Base-by-base conservation (phyloP, 2,113 vertebrate genomes). In the Rhabdomys dilectus region DNA sequence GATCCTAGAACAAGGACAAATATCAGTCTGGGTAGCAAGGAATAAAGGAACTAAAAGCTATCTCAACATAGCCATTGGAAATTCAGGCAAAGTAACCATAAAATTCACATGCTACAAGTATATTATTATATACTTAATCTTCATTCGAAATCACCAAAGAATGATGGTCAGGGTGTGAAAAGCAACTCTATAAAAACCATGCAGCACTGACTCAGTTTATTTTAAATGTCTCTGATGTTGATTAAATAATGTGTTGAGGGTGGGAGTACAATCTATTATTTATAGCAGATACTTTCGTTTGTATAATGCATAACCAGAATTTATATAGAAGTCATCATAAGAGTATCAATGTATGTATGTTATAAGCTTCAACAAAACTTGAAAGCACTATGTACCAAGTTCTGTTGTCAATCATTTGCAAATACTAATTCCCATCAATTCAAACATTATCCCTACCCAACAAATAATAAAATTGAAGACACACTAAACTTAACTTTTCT, bases 331-430 rank as follows among this genome's bases (percentile, higher is more conserved):
- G 56, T 81, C 39, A 5, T 60, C 82, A 51, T 16, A 85, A 34
- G n/a, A 95, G 64, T 82, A 88, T 45, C 72, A 72, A 89, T 15
- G 17, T 1, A 2, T 81, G 45, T 24, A 56, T 29, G 81, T 90
- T 93, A n/a, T 45, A 88, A 92, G 36, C n/a, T 60, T 89, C 73
- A 96, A 96, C 24, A 93, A 88, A 64, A 51, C 60, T 29, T 21
- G 7, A 87, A 51, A 31, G 58, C 53, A 72, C 42, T 42, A 17
- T 76, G 13, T 60, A 5, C n/a, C 36, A 81, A 22, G 36, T 42
- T 81, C 17, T 73, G 5, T 45, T 89, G n/a, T 58, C 75, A 91
- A 60, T 53, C 24, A 78, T 87, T 84, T 70, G 45, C 39, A 93
- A 94, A 82, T 73, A 96, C 51, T 26, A 85, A 89, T 4, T 80